phyloP scores from a whole-genome alignment of 2,888 invertebrate species.

The Neocrepidodera transversa region DNA sequence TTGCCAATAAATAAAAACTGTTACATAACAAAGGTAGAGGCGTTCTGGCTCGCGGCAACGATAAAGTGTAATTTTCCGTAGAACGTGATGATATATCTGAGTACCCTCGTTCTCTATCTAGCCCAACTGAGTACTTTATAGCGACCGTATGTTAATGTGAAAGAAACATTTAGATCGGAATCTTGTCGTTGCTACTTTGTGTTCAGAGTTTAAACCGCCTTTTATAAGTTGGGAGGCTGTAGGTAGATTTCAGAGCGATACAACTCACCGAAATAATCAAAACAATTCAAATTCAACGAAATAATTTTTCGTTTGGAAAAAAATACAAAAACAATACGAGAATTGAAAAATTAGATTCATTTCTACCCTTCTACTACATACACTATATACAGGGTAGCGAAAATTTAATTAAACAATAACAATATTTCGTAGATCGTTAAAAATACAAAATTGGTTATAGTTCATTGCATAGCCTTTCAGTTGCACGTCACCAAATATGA shows the following conservation, averaged over 20 bases:
- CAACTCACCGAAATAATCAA: not conserved
- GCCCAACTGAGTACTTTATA: conserved; percentile 50
- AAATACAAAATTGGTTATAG: no score
- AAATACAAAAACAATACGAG: no score
- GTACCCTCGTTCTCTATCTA: conserved; percentile 49
- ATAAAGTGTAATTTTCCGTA: conserved; percentile 48
- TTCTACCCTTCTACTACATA: no score
- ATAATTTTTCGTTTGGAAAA: no score
- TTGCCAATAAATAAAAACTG: conserved; percentile 45
- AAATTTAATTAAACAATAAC: no score
- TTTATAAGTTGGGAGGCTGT: conserved; percentile 6
- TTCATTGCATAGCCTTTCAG: no score
- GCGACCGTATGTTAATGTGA: conserved; percentile 60
- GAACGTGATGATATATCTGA: conserved; percentile 50
- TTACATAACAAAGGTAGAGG: conserved; percentile 46
- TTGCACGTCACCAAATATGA: no score
- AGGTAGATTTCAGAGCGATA: conserved; percentile 7
- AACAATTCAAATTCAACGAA: conserved; percentile 3
- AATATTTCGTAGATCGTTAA: no score
- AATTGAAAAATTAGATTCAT: no score
- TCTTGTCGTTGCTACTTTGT: conserved; percentile 58
- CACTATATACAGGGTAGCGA: no score
- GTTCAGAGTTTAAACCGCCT: conserved; percentile 25
- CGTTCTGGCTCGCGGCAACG: conserved; percentile 40
- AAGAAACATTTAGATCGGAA: conserved; percentile 62